Conservation (phyloP, 2,113 vertebrate species). For the Archocentrus centrarchus region DNA sequence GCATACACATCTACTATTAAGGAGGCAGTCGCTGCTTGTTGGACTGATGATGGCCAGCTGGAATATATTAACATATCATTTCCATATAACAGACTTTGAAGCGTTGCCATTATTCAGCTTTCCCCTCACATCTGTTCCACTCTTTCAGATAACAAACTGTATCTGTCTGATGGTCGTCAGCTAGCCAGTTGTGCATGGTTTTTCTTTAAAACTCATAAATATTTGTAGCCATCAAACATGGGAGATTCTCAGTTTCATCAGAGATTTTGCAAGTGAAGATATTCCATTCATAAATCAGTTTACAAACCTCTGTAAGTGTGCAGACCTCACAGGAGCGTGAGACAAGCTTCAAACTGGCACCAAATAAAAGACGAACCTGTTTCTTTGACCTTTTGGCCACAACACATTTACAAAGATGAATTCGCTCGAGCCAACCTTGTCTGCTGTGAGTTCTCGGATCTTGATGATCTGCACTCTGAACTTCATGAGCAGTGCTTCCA, state of each 20-base stretch:
- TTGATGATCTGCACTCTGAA: slow-evolving; percentile 96
- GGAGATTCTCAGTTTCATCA: too few species aligned
- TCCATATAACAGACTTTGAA: not conserved
- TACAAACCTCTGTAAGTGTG: too few species aligned
- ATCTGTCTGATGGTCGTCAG: not conserved
- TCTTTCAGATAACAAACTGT: not conserved
- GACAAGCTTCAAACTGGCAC: not conserved
- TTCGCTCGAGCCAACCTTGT: slow-evolving; percentile 86
- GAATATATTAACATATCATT: not conserved
- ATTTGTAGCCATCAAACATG: too few species aligned
- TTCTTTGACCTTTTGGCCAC: not conserved
- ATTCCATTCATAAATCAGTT: too few species aligned
- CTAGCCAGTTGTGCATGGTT: not conserved
- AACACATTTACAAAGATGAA: not conserved
- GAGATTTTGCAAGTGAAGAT: too few species aligned
- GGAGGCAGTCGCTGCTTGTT: not conserved
- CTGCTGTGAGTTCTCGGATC: slow-evolving; percentile 93
- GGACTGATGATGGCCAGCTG: not conserved
- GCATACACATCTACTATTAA: not conserved
- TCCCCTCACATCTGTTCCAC: not conserved
- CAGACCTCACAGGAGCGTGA: too few species aligned
- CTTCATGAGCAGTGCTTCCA: slow-evolving; percentile 95
- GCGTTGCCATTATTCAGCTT: not conserved
- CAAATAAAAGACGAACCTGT: not conserved
- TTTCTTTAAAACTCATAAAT: not conserved